Evolutionary conservation across 2,888 invertebrate genomes (phyloP), one percentile per base, ranked within the genome.

Genomic region (Miltochrista miniata): DNA sequence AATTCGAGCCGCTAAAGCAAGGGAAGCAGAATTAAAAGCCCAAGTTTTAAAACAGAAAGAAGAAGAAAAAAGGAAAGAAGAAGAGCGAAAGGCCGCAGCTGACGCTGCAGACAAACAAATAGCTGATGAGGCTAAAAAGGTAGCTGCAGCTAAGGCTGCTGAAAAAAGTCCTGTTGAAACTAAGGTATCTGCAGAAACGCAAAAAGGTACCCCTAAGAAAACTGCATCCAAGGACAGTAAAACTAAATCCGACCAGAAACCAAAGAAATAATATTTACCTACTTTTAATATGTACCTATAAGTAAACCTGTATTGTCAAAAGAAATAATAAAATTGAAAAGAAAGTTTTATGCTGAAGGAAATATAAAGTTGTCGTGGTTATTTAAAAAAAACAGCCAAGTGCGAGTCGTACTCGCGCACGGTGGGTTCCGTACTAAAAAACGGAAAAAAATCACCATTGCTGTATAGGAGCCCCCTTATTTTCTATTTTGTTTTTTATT

Each of bases 21-120:
- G 77, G 46, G 72, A 76, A 60, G 79, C 74, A 14, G 79, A 70
- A 48, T 50, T 81, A 11, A 68, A 72, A 61, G 80, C 79, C 9
- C 76, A 68, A 13, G 57, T 75, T 50, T 79, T 74, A 30, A 79
- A 76, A 57, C 51, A 64, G 13, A 75, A 74, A 56, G 80, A 75
- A 44, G 77, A 68, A 56, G 78, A 76, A 14, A 60, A 56, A 43
- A 72, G 68, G 53, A 75, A 65, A 58, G 61, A 67, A 45, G 65
- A 69, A 11, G 72, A 59, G 37, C 55, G 54, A 47, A 63, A 64
- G 11, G 61, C 64, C 47, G 64, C 56, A 43, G 68, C 61, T n/a
- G 51, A 40, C 1, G 56, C 64, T 51, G 66, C 70, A 49, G 59
- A 68, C 29, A 72, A 75, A 61, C 68, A 45, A 45, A 36, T 48